Evolutionary conservation across 2,888 invertebrate genomes (phyloP).

Genomic region (Cryptus viduatorius): DNA sequence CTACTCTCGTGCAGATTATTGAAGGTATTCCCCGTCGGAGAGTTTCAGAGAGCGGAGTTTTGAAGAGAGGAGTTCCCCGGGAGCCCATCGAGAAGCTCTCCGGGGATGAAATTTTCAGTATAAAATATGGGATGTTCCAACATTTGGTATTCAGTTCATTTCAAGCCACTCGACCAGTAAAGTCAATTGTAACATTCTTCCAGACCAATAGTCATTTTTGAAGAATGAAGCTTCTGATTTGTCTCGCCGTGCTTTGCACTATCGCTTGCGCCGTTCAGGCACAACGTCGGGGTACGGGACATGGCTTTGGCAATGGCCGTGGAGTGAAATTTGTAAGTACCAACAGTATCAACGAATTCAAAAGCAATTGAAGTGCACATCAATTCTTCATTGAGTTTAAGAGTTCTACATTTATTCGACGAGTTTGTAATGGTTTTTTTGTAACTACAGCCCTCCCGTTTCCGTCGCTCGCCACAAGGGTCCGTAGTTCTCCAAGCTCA

Average conservation of each 20-base stretch:
- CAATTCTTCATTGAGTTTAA: not conserved
- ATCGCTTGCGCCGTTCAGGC: conserved; percentile 29
- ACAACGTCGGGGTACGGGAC: not conserved
- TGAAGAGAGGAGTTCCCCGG: too few species aligned
- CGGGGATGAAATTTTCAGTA: conserved; percentile 18
- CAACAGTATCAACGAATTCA: not conserved
- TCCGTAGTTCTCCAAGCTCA: conserved; percentile 43
- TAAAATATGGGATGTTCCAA: conserved; percentile 44
- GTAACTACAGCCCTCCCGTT: conserved; percentile 38
- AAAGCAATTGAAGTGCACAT: not conserved
- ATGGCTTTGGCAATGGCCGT: not conserved
- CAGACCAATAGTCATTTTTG: conserved; percentile 12
- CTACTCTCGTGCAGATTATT: too few species aligned
- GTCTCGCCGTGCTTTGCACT: conserved; percentile 47
- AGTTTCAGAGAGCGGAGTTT: too few species aligned
- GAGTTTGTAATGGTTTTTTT: not conserved
- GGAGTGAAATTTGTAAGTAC: not conserved
- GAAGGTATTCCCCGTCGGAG: too few species aligned
- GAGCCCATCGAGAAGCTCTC: too few species aligned
- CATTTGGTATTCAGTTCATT: conserved; percentile 46
- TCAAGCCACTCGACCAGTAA: conserved; percentile 10
- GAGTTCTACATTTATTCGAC: not conserved
- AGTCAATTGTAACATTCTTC: conserved; percentile 8
- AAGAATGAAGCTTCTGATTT: conserved; percentile 57
- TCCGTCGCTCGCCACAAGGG: conserved; percentile 68